Evolutionary conservation across 2,888 invertebrate genomes (phyloP), one percentile per base, ranked within the genome.

Genomic region (Agelastica alni): DNA sequence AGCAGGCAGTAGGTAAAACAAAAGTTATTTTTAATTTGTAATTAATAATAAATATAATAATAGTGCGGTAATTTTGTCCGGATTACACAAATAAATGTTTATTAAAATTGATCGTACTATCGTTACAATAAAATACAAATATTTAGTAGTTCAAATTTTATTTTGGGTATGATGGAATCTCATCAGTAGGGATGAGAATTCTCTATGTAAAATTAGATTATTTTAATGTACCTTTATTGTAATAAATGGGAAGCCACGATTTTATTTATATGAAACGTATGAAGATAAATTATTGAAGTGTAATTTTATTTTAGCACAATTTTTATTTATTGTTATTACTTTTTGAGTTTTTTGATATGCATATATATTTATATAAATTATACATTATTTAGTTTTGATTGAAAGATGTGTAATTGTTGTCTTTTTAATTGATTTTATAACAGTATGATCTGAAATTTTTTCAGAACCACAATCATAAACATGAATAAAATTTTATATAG

Each of bases 351-450:
- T 32, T 32, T 18, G 20, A 10, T 37, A 13, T 36, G n/a, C 16
- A 13, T 36, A 36, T 36, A 36, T 36, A 36, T 36, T 36, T 36
- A 36, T 36, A 36, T 36, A 16, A 36, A 36, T 17, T 36, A 36
- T 36, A 36, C 17, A 36, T 17, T 12, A 1, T n/a, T 26, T 26
- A 9, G 17, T 36, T 36, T 26, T 26, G 26, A 7, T 26, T 26
- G 26, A 26, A 26, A 26, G 26, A 26, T 26, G 26, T 26, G 26
- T 26, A 26, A 26, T 26, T 26, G 26, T 26, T 26, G 26, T 26
- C 9, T 6, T 26, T 26, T 26, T 26, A 7, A 26, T 26, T 26
- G 6, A 26, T 7, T 26, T 6, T n/a, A 6, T 26, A 26, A 26
- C 26, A 9, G 26, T 36, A 36, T 6, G 36, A 36, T 36, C 36